Percentiles rank a stretch among this genome's conserved stretches.
phyloP scores from a whole-genome alignment of 2,113 vertebrate genomes.

The Argyrosomus japonicus region DNA sequence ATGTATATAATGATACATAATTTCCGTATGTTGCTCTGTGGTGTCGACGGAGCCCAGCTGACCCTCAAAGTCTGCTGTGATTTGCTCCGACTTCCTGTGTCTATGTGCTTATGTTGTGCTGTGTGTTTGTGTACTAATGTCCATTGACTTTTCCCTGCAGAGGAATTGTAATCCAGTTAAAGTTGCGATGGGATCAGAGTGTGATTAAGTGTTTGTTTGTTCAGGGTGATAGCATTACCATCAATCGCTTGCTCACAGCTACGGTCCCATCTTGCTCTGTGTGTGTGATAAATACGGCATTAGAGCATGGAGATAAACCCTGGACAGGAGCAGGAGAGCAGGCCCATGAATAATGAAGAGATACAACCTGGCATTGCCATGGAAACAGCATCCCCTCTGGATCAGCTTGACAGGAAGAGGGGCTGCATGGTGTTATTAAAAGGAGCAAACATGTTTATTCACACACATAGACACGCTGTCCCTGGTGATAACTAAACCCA shows the following conservation, averaged over 20 bases:
- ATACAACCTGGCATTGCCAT: slow-evolving; percentile 78
- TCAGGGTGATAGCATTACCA: slow-evolving; percentile 57
- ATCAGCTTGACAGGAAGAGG: slow-evolving; percentile 59
- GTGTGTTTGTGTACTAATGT: slow-evolving; percentile 19
- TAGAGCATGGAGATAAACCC: slow-evolving; percentile 74
- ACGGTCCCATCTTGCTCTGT: slow-evolving; percentile 44
- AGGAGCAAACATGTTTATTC: slow-evolving; percentile 17
- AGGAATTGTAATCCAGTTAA: slow-evolving; percentile 70
- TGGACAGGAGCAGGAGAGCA: slow-evolving; percentile 69
- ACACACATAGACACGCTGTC: slow-evolving; percentile 4
- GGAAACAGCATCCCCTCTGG: slow-evolving; percentile 73
- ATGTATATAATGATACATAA: neutral
- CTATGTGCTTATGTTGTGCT: slow-evolving; percentile 35
- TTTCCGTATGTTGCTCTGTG: neutral
- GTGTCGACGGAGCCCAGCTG: neutral
- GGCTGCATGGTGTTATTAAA: slow-evolving; percentile 64
- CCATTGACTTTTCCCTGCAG: slow-evolving; percentile 58
- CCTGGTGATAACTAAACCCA: slow-evolving; percentile 35
- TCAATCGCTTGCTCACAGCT: slow-evolving; percentile 59
- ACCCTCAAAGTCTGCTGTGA: slow-evolving; percentile 1
- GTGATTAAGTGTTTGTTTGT: slow-evolving; percentile 78
- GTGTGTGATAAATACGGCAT: slow-evolving; percentile 66
- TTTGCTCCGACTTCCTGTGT: slow-evolving; percentile 14
- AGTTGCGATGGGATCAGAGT: slow-evolving; percentile 65
- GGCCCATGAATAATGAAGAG: slow-evolving; percentile 79